Percentiles rank a stretch among this genome's conserved stretches.
Evolutionary conservation across 2,113 vertebrate species (phyloP).

Genomic region (Rattus rattus): DNA sequence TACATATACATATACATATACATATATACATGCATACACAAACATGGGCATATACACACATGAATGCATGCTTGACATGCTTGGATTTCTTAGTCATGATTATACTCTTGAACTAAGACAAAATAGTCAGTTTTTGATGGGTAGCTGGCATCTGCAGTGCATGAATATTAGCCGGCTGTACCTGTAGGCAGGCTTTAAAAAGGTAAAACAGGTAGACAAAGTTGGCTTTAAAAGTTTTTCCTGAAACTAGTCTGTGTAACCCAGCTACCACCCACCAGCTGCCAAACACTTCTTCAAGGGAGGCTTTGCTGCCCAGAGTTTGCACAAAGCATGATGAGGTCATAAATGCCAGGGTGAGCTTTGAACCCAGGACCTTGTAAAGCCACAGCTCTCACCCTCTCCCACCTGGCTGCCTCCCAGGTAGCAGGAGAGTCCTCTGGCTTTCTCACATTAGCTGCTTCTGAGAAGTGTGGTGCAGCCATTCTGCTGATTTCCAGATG

Average conservation of each 20-base stretch:
- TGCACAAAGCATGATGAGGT: neutral
- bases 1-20: neutral
- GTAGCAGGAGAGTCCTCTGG: neutral
- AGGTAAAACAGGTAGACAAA: neutral
- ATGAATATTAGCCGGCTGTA: neutral
- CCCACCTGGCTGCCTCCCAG: neutral
- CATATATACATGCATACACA: neutral
- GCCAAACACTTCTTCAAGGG: neutral
- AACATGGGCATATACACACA: neutral
- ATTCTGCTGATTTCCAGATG: neutral
- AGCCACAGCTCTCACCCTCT: neutral
- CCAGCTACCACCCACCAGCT: rapidly evolving
- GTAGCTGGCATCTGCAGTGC: neutral
- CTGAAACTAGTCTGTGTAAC: neutral
- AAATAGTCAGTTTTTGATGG: neutral
- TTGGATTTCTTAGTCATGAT: neutral
- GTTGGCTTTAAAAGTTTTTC: neutral
- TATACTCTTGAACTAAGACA: neutral
- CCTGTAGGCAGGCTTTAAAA: neutral
- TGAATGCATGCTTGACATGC: neutral
- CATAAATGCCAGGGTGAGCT: neutral
- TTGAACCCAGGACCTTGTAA: neutral
- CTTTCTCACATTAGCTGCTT: neutral
- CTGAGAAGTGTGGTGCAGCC: constrained; percentile 18
- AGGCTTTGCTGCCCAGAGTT: rapidly evolving